phyloP scores from a whole-genome alignment of 2,888 invertebrate species.

The Pimpla rufipes region DNA sequence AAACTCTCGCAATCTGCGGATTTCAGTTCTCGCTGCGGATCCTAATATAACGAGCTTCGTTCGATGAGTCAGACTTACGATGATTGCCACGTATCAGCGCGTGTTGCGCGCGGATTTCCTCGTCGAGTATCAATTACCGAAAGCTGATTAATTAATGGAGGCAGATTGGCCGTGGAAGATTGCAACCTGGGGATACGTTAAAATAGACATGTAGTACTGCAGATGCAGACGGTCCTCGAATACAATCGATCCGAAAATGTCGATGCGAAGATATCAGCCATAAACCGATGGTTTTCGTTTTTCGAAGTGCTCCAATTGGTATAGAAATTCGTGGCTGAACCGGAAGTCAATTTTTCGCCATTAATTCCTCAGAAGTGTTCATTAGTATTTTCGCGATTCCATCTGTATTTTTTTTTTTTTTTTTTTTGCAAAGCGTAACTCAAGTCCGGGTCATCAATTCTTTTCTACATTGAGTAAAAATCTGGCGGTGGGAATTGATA shows the following conservation, averaged over 20 bases:
- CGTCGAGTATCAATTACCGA: constrained; percentile 74
- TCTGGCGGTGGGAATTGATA: no score
- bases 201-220: background rate
- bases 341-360: no score
- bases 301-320: no score
- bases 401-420: no score
- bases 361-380: no score
- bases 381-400: no score
- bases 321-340: no score
- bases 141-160: constrained; percentile 75
- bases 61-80: background rate
- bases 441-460: no score
- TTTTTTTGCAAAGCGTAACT: no score
- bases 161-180: constrained; percentile 66
- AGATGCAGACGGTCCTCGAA: background rate
- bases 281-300: background rate
- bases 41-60: background rate
- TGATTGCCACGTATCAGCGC: no score
- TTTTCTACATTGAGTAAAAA: no score
- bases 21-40: background rate
- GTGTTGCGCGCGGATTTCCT: constrained; percentile 29
- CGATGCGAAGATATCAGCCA: background rate
- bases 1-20: background rate
- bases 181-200: constrained; percentile 2
- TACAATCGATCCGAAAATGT: background rate